phyloP scores from a whole-genome alignment of 2,113 vertebrate genomes.

The Fukomys damarensis region DNA sequence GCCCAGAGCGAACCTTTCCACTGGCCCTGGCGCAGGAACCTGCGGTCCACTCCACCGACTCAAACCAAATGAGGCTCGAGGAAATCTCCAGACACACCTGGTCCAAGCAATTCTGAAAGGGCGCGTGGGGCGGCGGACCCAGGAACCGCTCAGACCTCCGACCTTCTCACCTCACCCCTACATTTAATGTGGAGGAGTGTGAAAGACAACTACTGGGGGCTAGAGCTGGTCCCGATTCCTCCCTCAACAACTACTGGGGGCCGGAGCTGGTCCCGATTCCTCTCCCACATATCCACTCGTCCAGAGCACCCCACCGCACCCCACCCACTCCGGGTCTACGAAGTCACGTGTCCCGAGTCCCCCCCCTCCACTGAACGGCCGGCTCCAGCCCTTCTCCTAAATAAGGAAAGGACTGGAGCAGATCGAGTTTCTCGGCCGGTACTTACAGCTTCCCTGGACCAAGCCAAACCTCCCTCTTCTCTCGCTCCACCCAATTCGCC shows the following conservation, averaged over 20 bases:
- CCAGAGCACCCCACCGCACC: neutral
- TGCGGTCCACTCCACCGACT: neutral
- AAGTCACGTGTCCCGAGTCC: conserved; percentile 56
- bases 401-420: conserved; percentile 71
- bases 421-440: conserved; percentile 72
- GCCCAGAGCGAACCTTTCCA: neutral
- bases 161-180: neutral
- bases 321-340: neutral
- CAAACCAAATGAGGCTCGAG: neutral
- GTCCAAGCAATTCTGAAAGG: neutral
- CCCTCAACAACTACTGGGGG: neutral
- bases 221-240: neutral
- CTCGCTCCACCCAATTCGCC: neutral
- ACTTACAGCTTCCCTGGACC: conserved; percentile 67
- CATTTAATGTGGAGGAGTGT: neutral
- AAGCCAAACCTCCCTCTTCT: conserved; percentile 23
- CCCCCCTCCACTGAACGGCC: conserved; percentile 22
- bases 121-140: accelerated
- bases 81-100: neutral
- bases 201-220: neutral
- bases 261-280: neutral
- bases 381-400: conserved; percentile 73
- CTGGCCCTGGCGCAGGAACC: neutral
- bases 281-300: accelerated
- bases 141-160: neutral